phyloP scores from a whole-genome alignment of 2,888 invertebrate species.

The Poecilus cupreus region DNA sequence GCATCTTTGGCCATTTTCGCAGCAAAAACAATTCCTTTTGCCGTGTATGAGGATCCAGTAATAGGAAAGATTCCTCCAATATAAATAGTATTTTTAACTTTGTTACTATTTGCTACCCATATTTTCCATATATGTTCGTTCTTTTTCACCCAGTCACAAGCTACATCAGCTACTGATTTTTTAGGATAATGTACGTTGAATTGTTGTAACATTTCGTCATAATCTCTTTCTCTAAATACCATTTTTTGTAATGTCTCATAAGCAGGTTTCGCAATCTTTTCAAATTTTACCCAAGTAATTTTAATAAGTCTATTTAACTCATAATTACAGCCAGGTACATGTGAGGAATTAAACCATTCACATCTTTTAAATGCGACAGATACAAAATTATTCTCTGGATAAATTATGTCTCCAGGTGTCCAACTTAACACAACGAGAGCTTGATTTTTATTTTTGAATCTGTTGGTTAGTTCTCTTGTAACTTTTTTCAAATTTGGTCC shows the following conservation, averaged over 20 bases:
- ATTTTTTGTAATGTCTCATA: constrained; percentile 74
- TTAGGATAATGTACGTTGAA: constrained; percentile 66
- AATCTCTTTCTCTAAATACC: constrained; percentile 75
- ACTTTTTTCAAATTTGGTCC: constrained; percentile 76
- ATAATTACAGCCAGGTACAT: constrained; percentile 77
- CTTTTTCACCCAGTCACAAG: constrained; percentile 81
- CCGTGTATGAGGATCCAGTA: constrained; percentile 76
- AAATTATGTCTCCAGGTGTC: constrained; percentile 79
- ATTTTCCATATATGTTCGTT: constrained; percentile 72
- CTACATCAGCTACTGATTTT: constrained; percentile 71
- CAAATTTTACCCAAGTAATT: constrained; percentile 78
- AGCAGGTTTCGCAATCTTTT: constrained; percentile 73
- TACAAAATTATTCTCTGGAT: constrained; percentile 72
- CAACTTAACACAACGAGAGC: constrained; percentile 80
- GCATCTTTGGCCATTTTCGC: constrained; percentile 79
- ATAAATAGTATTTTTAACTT: constrained; percentile 72
- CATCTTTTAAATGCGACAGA: constrained; percentile 81
- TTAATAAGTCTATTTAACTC: constrained; percentile 82
- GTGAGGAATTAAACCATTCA: constrained; percentile 70
- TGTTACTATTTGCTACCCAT: constrained; percentile 72
- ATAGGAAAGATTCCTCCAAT: constrained; percentile 85
- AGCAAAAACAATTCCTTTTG: constrained; percentile 77
- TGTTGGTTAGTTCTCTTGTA: constrained; percentile 69
- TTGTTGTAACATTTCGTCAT: constrained; percentile 73
- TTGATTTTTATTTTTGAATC: constrained; percentile 64